Base-by-base conservation (phyloP, 2,113 vertebrate species). In the Cavia aperea region DNA sequence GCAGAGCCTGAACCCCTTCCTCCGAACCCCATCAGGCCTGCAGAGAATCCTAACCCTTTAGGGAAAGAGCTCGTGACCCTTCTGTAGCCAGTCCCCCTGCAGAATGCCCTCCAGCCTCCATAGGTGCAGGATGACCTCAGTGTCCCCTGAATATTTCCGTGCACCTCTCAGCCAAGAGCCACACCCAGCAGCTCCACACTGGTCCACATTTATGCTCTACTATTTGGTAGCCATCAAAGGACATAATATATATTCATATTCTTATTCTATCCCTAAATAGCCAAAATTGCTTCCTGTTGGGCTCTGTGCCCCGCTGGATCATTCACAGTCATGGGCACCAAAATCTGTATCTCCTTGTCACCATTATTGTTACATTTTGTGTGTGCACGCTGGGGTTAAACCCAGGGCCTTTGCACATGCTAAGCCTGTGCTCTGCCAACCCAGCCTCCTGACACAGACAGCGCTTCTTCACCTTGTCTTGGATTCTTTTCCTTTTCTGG, bases 251-350 rank as follows among this genome's bases (percentile, higher is more conserved):
- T 15, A 16, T 9, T 51, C 31, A 10, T 21, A 56, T 81, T 86
- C 31, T 65, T 51, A 13, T 39, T 54, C 68, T 63, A 51, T 89
- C 43, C 24, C 43, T 63, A 39, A 78, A 26, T 39, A 65, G 21
- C 14, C 33, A 13, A 23, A 77, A 29, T n/a, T 33, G 18, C 15
- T 73, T 75, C 33, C 49, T 60, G 6, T 18, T 5, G 49, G 36
- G 13, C 4, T 31, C 1, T 23, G 36, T 46, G 85, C 5, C 24
- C 4, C 23, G 0, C 2, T 14, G 39, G 9, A 2, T 36, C n/a
- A 26, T 31, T 31, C 33, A 18, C 26, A 77, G 0, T 12, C 19
- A 23, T 2, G 21, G 51, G 16, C 36, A 49, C 16, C 51, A 65
- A 56, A 6, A 29, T 63, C 56, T 75, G 70, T 24, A 4, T 75